Percentiles rank a stretch among this genome's conserved stretches.
Conservation (phyloP, 2,113 vertebrate genomes). For the Aegotheles bennettii region DNA sequence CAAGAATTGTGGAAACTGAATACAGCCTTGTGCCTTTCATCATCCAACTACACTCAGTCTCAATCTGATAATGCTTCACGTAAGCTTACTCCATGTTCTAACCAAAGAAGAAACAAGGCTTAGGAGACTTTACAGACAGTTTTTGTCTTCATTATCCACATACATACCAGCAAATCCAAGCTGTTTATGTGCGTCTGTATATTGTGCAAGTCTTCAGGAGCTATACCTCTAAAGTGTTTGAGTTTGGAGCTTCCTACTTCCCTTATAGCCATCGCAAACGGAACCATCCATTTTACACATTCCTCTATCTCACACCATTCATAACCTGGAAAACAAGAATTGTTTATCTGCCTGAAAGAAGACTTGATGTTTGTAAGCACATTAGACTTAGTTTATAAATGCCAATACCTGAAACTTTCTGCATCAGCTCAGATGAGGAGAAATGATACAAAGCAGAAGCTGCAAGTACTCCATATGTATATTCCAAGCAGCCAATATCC, state of each 20-base stretch:
- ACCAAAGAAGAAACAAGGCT: not conserved
- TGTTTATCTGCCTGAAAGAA: not conserved
- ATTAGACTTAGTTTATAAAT: not conserved
- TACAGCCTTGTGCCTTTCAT: not conserved
- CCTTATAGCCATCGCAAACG: slow-evolving; percentile 86
- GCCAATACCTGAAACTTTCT: slow-evolving; percentile 88
- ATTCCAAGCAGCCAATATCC: slow-evolving; percentile 87
- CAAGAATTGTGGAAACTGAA: not conserved
- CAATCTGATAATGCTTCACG: not conserved
- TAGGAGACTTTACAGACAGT: not conserved
- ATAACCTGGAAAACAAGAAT: slow-evolving; percentile 73
- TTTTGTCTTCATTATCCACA: not conserved
- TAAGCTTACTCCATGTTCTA: not conserved
- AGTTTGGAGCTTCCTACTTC: slow-evolving; percentile 80
- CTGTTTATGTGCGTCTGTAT: slow-evolving; percentile 88
- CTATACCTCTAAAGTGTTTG: slow-evolving; percentile 83
- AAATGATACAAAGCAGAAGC: slow-evolving; percentile 96
- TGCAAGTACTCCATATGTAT: slow-evolving; percentile 85
- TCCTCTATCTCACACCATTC: slow-evolving; percentile 85
- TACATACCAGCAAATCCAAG: slow-evolving; percentile 89
- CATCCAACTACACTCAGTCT: not conserved
- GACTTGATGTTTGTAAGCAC: not conserved
- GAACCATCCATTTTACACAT: slow-evolving; percentile 94
- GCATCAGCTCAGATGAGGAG: slow-evolving; percentile 88
- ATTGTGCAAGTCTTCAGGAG: slow-evolving; percentile 87